Base-by-base conservation (phyloP, 2,797 vertebrate genomes). In the Peromyscus eremicus region DNA sequence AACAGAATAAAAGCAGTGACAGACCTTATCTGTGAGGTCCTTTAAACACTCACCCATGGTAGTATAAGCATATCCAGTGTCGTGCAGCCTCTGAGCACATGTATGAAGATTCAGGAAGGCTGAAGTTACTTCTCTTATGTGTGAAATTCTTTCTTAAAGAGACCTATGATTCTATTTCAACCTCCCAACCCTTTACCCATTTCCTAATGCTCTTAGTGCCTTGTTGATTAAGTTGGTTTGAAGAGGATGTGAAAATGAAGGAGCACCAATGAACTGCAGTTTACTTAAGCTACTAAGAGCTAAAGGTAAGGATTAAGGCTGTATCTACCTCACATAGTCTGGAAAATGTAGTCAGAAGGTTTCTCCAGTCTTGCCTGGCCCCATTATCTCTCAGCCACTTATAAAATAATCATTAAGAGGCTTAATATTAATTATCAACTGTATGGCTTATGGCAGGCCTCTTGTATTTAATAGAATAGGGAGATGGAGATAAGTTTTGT, bases 401-500 rank as follows among this genome's bases (percentile, higher is more conserved):
- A 16, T 55, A 55, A 55, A 55, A 55, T 16, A 55, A 55, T 55
- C 14, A 16, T 55, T 49, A 3, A 55, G 52, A 55, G 52, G 52
- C 52, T 55, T 55, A 55, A 55, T 55, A 55, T 55, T 55, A 55
- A 16, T 55, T 55, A 55, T 55, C 3, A 55, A 55, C 14, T 55
- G 52, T 55, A 16, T 55, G 52, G 52, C 13, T 14, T 55, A 16
- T 55, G 52, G 14, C 52, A 55, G 52, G 52, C 52, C 52, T 55
- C 52, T 55, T 55, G 52, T 64, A 71, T 73, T 89, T 94, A 80
- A 66, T 34, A 83, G 49, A 32, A 27, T 34, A 92, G 17, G 16
- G 32, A 10, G 79, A 75, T 75, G 16, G 91, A 43, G 6, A 85
- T 37, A 75, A 91, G 80, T 52, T 43, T 60, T 86, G 82, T 91